Percentiles rank a stretch among this genome's conserved stretches.
Conservation (phyloP, 2,888 invertebrate species). For the Ichneumoninae sp. region DNA sequence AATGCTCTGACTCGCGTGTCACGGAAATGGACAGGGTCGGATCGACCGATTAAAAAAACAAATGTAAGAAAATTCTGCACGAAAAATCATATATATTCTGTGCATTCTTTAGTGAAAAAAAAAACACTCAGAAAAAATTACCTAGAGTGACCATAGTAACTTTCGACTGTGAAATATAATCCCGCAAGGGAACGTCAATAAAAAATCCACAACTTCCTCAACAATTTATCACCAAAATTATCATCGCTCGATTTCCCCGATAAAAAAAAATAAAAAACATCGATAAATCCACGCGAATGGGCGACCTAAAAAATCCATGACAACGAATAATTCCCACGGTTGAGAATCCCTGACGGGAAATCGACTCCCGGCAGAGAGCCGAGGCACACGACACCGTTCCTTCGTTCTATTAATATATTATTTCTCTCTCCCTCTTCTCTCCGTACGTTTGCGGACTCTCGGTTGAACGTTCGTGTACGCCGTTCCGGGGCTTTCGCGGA, state of each 20-base stretch:
- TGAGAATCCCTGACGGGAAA: constrained; percentile 61
- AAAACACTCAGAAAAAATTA: no score
- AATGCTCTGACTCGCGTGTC: not conserved
- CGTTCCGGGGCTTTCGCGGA: constrained; percentile 6
- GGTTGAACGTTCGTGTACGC: constrained; percentile 56
- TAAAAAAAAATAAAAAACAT: not conserved
- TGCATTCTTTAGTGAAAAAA: no score
- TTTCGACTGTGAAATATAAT: no score
- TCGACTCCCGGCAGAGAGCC: constrained; percentile 46
- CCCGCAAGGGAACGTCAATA: not conserved
- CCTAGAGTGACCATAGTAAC: no score
- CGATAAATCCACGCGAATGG: not conserved
- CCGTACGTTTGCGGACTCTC: constrained; percentile 35
- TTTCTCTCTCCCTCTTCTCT: constrained; percentile 40
- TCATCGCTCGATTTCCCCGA: not conserved
- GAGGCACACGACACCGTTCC: constrained; percentile 57
- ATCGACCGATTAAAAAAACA: not conserved
- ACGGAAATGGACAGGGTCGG: not conserved
- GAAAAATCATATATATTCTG: no score
- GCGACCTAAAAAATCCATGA: not conserved
- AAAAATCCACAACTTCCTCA: not conserved
- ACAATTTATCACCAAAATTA: not conserved
- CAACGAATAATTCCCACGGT: constrained; percentile 62
- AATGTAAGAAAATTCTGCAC: no score
- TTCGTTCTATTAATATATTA: constrained; percentile 65